phyloP scores from a whole-genome alignment of 1,140 invertebrate species.

The Contarinia nasturtii region DNA sequence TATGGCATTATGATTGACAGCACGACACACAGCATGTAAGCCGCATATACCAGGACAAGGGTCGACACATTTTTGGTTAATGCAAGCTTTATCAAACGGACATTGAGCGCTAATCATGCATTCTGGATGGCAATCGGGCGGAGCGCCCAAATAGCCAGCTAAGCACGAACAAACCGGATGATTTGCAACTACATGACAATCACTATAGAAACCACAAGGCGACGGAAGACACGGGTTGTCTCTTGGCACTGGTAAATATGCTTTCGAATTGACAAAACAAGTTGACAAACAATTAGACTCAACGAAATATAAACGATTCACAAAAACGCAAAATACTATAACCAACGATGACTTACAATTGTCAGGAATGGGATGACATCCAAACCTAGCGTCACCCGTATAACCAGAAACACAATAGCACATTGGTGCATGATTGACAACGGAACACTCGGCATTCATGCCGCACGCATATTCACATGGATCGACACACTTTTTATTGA shows the following conservation, averaged over 20 bases:
- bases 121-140: conserved; percentile 62
- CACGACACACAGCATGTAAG: conserved; percentile 60
- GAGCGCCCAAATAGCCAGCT: conserved; percentile 53
- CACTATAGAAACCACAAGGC: conserved; percentile 64
- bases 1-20: conserved; percentile 66
- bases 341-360: conserved; percentile 27
- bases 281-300: conserved; percentile 10
- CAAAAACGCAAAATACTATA: too few relatives aligned
- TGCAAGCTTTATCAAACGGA: conserved; percentile 52
- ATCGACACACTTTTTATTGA: conserved; percentile 63
- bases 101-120: conserved; percentile 69
- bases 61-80: conserved; percentile 56
- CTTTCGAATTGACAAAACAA: conserved; percentile 10
- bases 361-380: conserved; percentile 41
- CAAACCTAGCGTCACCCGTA: conserved; percentile 52
- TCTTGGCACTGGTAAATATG: conserved; percentile 7
- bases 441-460: conserved; percentile 59
- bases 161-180: conserved; percentile 65
- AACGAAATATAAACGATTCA: too few relatives aligned
- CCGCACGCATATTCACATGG: conserved; percentile 64
- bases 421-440: conserved; percentile 61
- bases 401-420: conserved; percentile 57
- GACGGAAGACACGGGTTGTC: conserved; percentile 56
- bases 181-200: conserved; percentile 47
- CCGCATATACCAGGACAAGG: conserved; percentile 65